Evolutionary conservation across 2,797 vertebrate genomes (phyloP).

Genomic region (Malurus leucopterus): DNA sequence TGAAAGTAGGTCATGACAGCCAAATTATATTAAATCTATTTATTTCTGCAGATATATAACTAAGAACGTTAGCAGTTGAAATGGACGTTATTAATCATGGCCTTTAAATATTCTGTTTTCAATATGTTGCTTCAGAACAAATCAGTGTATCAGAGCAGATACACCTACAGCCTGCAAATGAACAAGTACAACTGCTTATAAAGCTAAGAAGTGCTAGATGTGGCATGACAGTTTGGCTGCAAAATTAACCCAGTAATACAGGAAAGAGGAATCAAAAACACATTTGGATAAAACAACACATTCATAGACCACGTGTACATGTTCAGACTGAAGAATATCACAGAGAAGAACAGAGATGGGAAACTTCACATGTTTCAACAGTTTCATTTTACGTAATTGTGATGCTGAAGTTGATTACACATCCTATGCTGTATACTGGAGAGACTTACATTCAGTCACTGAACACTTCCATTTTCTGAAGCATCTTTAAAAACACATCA

Average conservation of each 20-base stretch:
- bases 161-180: not conserved
- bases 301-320: fast-evolving
- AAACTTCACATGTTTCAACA: not conserved
- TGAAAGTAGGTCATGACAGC: not conserved
- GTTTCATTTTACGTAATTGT: not conserved
- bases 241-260: not conserved
- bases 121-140: not conserved
- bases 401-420: not conserved
- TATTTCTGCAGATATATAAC: not conserved
- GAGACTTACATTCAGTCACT: not conserved
- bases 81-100: not conserved
- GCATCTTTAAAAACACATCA: not conserved
- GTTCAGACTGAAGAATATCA: not conserved
- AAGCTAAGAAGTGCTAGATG: not conserved
- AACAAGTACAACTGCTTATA: not conserved
- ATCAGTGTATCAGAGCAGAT: not conserved
- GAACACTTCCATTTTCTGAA: not conserved
- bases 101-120: not conserved
- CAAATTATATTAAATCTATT: not conserved
- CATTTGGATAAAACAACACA: not conserved
- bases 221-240: not conserved
- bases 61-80: not conserved
- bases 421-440: not conserved
- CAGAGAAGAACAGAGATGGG: not conserved
- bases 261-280: not conserved